Base-by-base conservation (phyloP, 92 coral and sea anemone genomes). In the Phymanthus crucifer region DNA sequence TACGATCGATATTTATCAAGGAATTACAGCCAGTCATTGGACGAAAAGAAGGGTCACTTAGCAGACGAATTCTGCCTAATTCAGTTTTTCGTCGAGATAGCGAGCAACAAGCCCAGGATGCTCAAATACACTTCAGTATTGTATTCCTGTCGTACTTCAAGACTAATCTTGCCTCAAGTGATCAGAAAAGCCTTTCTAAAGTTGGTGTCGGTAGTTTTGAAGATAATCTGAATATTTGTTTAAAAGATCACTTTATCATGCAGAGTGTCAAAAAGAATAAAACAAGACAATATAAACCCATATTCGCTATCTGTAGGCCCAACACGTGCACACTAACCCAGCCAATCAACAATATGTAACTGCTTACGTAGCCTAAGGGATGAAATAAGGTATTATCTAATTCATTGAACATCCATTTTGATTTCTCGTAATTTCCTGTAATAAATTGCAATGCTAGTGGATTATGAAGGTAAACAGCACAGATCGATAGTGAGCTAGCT, bases 171-270 rank as follows among this genome's bases (percentile, higher is more conserved):
- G 68, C 68, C 68, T 61, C 16, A 61, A 61, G 68, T 61, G 68
- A 29, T 61, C 68, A 61, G 68, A 61, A 61, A 61, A 61, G 68
- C 34, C 9, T 61, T 61, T 61, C 68, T 61, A 24, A 26, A 61
- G 68, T 61, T 61, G 68, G 68, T 61, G 68, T 61, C 68, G 68
- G 68, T 61, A 61, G 68, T 27, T 61, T 61, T 61, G 68, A 61
- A 61, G 68, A 61, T 29, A 61, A 27, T 61, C 2, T 26, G 68
- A 61, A 61, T 61, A 61, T 61, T 24, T 61, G 36, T 61, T 61
- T 61, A 61, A 61, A 61, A 61, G 68, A 29, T 6, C 68, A 27
- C 68, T 61, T 61, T 61, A 61, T 61, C 68, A 27, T 3, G 68
- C 68, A 10, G 7, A 29, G 68, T 61, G 68, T 61, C 68, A 61